Percentiles rank a stretch among this genome's conserved stretches.
These are phyloP conservation scores for Ctenomys sociabilis DNA, from an alignment of 2,113 vertebrate species.

Conservation along the genomic window DNA sequence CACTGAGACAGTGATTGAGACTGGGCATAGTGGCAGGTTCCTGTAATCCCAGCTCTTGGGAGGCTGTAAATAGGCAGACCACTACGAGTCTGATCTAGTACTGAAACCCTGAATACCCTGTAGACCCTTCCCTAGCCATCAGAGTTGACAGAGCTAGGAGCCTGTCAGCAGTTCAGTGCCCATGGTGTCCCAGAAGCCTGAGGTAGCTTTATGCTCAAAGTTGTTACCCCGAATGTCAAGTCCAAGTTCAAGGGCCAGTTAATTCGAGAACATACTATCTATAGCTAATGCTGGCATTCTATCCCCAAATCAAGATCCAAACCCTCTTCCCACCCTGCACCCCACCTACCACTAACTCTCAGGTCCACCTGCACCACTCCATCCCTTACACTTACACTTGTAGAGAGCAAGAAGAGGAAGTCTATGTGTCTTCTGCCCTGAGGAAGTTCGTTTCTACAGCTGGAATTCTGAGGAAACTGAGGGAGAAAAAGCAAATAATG, in stretches of 20 bases:
- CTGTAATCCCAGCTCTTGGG: too few relatives aligned
- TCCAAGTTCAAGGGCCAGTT: neutral
- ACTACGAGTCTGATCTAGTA: too few relatives aligned
- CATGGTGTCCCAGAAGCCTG: neutral
- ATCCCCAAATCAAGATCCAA: neutral
- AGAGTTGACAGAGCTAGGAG: slow-evolving; percentile 41
- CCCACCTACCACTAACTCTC: neutral
- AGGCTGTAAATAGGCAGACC: too few relatives aligned
- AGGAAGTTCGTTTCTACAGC: neutral
- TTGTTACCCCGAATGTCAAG: slow-evolving; percentile 3
- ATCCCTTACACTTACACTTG: neutral
- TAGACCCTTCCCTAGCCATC: neutral
- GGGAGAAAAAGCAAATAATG: neutral
- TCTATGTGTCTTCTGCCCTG: neutral
- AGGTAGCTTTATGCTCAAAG: neutral
- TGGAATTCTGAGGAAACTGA: slow-evolving; percentile 3
- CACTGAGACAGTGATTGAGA: too few relatives aligned
- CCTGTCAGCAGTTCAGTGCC: neutral
- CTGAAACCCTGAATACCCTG: too few relatives aligned
- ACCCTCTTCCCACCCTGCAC: neutral
- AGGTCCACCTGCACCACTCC: neutral
- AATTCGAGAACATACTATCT: neutral
- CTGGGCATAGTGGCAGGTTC: too few relatives aligned
- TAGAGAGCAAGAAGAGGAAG: neutral
- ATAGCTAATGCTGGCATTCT: neutral